phyloP scores from a whole-genome alignment of 1,140 invertebrate species.

The Achatina immaculata region DNA sequence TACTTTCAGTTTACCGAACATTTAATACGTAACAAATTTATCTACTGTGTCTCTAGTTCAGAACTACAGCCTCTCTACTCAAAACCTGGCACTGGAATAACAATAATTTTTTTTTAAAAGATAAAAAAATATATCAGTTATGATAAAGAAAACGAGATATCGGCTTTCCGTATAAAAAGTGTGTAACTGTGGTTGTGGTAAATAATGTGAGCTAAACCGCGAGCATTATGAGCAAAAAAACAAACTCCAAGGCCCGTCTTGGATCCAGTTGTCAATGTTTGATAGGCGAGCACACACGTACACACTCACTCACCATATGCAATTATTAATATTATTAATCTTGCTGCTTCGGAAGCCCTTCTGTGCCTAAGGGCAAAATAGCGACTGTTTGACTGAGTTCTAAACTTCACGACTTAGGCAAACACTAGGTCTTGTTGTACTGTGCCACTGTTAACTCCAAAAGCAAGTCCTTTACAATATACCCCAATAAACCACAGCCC shows the following conservation, averaged over 20 bases:
- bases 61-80: no score
- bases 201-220: neutral
- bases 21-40: no score
- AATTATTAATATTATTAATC: slow-evolving; percentile 29
- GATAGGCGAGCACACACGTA: neutral
- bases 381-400: slow-evolving; percentile 18
- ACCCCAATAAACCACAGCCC: neutral
- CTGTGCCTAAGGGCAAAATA: slow-evolving; percentile 21
- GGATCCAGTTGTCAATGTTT: neutral
- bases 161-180: neutral
- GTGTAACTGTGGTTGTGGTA: neutral
- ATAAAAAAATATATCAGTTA: neutral
- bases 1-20: no score
- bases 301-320: slow-evolving; percentile 18
- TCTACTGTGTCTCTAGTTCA: no score
- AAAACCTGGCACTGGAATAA: neutral
- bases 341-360: slow-evolving; percentile 12
- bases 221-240: neutral
- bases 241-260: neutral
- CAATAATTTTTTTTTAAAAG: neutral
- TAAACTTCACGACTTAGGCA: slow-evolving; percentile 22
- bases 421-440: slow-evolving; percentile 18
- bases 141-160: no score
- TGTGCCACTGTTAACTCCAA: neutral
- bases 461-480: slow-evolving; percentile 25